Percentiles rank a stretch among this genome's conserved stretches.
Evolutionary conservation across 2,113 vertebrate species (phyloP).

Genomic region (Puntigrus tetrazona): DNA sequence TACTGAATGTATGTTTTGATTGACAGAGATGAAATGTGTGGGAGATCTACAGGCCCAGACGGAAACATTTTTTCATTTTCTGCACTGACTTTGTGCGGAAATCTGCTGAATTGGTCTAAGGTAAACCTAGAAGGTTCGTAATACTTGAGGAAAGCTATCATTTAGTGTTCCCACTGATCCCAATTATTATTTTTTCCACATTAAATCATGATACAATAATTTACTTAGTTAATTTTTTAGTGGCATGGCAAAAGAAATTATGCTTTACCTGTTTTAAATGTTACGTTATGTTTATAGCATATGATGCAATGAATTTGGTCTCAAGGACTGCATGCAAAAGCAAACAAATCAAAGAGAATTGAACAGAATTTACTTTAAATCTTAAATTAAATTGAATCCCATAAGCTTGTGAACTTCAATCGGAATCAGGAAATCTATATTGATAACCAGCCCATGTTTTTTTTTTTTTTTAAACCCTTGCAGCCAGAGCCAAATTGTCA

Average conservation of each 20-base stretch:
- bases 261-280: too few relatives aligned
- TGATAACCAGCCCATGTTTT: neutral
- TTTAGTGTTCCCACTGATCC: too few relatives aligned
- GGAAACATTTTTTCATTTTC: slow-evolving; percentile 34
- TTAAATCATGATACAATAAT: too few relatives aligned
- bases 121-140: neutral
- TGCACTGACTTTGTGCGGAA: neutral
- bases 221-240: too few relatives aligned
- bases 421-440: neutral
- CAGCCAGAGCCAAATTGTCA: too few relatives aligned
- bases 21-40: slow-evolving; percentile 17
- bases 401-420: neutral
- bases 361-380: neutral
- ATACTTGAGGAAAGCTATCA: too few relatives aligned
- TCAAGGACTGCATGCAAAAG: neutral
- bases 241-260: too few relatives aligned
- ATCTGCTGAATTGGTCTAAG: neutral
- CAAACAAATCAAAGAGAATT: neutral
- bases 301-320: neutral
- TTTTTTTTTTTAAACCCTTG: too few relatives aligned
- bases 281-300: too few relatives aligned
- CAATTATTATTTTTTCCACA: too few relatives aligned
- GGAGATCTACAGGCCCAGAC: slow-evolving; percentile 1
- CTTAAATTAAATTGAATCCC: neutral
- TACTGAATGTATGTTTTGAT: slow-evolving; percentile 1